A percentile compares a stretch with the other conserved stretches of the same genome.
Evolutionary conservation across 2,113 vertebrate genomes (phyloP).

Genomic region (Heterotis niloticus): DNA sequence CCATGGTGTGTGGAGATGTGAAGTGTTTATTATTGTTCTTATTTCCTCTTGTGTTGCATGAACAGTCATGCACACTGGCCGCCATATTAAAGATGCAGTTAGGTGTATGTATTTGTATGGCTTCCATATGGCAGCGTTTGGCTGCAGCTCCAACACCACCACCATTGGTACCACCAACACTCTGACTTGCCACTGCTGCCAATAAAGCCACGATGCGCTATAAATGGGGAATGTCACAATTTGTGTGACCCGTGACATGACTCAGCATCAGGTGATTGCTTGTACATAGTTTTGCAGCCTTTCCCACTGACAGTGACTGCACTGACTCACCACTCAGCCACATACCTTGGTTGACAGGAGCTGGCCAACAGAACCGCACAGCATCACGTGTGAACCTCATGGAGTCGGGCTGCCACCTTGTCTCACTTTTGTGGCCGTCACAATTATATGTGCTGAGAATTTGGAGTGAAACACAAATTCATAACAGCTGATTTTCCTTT

Average conservation of each 20-base stretch:
- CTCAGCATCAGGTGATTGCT: background rate
- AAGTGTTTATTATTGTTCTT: too few relatives aligned
- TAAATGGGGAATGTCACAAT: background rate
- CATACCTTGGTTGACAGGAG: background rate
- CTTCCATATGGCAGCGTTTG: background rate
- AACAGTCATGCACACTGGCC: background rate
- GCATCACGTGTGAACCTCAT: too few relatives aligned
- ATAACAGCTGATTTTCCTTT: too few relatives aligned
- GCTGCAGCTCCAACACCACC: background rate
- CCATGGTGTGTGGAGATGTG: background rate
- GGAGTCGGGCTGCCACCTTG: too few relatives aligned
- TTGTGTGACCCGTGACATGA: background rate
- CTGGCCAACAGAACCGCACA: background rate
- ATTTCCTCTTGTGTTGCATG: background rate
- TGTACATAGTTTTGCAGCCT: background rate
- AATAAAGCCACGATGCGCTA: background rate
- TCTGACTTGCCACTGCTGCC: too few relatives aligned
- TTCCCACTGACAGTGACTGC: background rate
- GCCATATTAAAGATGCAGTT: background rate
- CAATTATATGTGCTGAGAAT: too few relatives aligned
- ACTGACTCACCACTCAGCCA: slow-evolving; percentile 13
- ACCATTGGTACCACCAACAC: too few relatives aligned
- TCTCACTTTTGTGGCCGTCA: too few relatives aligned
- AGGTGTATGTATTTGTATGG: background rate
- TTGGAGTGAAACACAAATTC: too few relatives aligned